Conservation (phyloP, 2,888 invertebrate species). For the Lissocephala sabroskyi region DNA sequence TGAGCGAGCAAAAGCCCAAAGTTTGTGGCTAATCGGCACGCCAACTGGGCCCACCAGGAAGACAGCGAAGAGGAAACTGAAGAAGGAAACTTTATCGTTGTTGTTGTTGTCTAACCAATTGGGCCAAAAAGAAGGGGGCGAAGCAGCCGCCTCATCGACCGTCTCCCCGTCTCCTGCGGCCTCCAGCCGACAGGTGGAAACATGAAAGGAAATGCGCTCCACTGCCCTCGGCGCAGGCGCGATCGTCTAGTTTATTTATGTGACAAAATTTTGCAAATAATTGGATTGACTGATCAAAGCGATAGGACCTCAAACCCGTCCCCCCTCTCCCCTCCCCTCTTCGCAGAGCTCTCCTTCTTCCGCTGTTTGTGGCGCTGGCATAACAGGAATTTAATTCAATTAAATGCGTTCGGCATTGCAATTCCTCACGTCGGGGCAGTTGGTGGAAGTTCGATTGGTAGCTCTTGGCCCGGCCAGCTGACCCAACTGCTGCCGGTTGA, state of each 20-base stretch:
- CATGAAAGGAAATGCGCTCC: slow-evolving; percentile 53
- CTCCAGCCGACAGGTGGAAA: slow-evolving; percentile 56
- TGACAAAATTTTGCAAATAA: slow-evolving; percentile 73
- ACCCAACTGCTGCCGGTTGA: slow-evolving; percentile 39
- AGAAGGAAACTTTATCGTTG: too few relatives aligned
- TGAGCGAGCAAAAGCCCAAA: slow-evolving; percentile 23
- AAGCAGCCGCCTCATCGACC: too few relatives aligned
- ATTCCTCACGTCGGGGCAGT: slow-evolving; percentile 61
- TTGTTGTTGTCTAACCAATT: too few relatives aligned
- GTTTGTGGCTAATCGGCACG: slow-evolving; percentile 56
- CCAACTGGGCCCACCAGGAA: slow-evolving; percentile 28
- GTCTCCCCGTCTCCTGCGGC: too few relatives aligned
- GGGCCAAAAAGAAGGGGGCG: too few relatives aligned
- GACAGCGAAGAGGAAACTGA: slow-evolving; percentile 10
- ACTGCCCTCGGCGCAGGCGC: slow-evolving; percentile 3
- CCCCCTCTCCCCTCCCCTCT: background rate
- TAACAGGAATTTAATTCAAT: slow-evolving; percentile 70
- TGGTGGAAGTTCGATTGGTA: slow-evolving; percentile 7
- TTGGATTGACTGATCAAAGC: slow-evolving; percentile 72
- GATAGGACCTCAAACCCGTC: slow-evolving; percentile 41
- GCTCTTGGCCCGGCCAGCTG: slow-evolving; percentile 30
- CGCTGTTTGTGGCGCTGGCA: slow-evolving; percentile 5
- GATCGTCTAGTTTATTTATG: slow-evolving; percentile 70
- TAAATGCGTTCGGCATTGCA: slow-evolving; percentile 68
- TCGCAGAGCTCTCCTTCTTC: too few relatives aligned